phyloP scores from a whole-genome alignment of 2,888 invertebrate genomes.

The Metopia argyrocephala region DNA sequence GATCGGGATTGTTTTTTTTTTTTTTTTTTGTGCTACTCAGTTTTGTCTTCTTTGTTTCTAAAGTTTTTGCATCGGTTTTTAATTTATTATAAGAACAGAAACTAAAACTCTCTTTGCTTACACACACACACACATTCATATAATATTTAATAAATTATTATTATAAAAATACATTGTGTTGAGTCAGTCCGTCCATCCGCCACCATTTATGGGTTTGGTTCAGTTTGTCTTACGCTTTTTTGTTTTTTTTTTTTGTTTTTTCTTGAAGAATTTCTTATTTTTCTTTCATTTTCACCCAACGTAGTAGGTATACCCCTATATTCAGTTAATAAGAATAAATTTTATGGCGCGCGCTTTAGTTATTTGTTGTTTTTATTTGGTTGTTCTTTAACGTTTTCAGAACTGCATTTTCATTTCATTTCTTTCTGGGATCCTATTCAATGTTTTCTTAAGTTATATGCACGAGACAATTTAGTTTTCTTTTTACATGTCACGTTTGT shows the following conservation, averaged over 20 bases:
- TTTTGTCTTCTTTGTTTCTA: slow-evolving; percentile 7
- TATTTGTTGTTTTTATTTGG: too few relatives aligned
- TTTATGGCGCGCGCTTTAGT: slow-evolving; percentile 60
- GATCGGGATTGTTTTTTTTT: slow-evolving; percentile 14
- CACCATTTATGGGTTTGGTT: slow-evolving; percentile 19
- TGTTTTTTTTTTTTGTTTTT: slow-evolving; percentile 3
- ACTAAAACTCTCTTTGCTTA: slow-evolving; percentile 18
- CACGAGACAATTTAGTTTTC: too few relatives aligned
- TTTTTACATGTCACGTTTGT: too few relatives aligned
- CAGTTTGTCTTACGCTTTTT: slow-evolving; percentile 11
- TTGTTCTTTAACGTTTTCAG: slow-evolving; percentile 21
- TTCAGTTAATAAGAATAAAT: slow-evolving; percentile 44
- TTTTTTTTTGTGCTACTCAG: not conserved
- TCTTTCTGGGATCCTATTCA: slow-evolving; percentile 57
- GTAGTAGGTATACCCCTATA: not conserved
- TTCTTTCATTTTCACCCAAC: slow-evolving; percentile 12
- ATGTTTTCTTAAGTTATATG: slow-evolving; percentile 49
- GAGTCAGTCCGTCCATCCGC: not conserved
- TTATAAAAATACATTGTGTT: not conserved
- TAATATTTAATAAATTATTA: slow-evolving; percentile 52
- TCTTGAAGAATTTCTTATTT: slow-evolving; percentile 4
- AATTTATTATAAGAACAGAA: slow-evolving; percentile 56
- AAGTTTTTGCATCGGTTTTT: slow-evolving; percentile 56
- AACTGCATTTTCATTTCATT: slow-evolving; percentile 11
- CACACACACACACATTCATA: not conserved